phyloP scores from a whole-genome alignment of 2,888 invertebrate species.

The Trachelus troglodyta region DNA sequence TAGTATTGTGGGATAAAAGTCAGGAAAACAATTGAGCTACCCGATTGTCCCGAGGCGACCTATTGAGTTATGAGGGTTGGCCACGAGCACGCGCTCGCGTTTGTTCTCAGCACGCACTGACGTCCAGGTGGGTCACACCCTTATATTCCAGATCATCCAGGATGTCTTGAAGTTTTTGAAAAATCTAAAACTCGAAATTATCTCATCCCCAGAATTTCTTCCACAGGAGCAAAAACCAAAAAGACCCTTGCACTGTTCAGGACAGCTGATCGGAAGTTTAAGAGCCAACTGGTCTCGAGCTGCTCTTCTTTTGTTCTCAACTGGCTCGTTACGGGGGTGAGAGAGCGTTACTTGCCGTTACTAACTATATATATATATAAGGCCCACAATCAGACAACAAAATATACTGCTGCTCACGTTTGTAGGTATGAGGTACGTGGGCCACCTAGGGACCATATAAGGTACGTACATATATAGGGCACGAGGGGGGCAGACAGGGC shows the following conservation, averaged over 20 bases:
- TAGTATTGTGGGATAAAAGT: slow-evolving; percentile 43
- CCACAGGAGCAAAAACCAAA: not conserved
- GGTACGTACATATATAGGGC: not conserved
- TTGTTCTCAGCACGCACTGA: not conserved
- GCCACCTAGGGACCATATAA: slow-evolving; percentile 9
- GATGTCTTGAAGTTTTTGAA: not conserved
- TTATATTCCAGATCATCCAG: not conserved
- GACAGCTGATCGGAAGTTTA: slow-evolving; percentile 28
- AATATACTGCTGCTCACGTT: not conserved
- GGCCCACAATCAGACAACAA: not conserved
- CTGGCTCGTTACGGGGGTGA: slow-evolving; percentile 19
- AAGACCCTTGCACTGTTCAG: not conserved
- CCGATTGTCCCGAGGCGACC: not conserved
- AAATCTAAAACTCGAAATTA: not conserved
- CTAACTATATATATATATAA: not conserved
- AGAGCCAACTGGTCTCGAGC: slow-evolving; percentile 19
- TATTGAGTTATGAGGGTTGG: not conserved
- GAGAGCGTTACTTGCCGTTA: slow-evolving; percentile 5
- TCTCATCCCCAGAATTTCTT: not conserved
- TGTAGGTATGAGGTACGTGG: slow-evolving; percentile 17
- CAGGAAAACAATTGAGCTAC: slow-evolving; percentile 52
- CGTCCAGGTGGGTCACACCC: not conserved
- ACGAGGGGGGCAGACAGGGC: not conserved
- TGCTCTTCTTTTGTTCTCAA: slow-evolving; percentile 14
- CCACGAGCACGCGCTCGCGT: not conserved